These are phyloP conservation scores for Chaenocephalus aceratus DNA, from an alignment of 2,113 vertebrate genomes.

Conservation along the genomic window DNA sequence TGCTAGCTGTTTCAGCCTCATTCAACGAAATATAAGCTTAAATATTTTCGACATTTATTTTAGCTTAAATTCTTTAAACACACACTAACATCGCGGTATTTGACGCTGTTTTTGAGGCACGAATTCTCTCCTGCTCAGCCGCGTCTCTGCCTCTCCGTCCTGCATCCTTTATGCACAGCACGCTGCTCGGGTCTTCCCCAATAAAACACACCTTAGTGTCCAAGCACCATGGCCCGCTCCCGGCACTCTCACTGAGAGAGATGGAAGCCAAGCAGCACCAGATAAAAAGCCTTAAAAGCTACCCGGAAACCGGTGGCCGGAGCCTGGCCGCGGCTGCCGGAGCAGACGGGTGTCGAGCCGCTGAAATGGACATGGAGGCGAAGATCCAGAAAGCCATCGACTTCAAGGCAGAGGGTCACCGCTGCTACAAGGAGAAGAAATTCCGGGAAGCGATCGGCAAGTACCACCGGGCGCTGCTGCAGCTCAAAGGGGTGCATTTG, in stretches of 20 bases:
- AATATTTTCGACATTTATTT: background rate
- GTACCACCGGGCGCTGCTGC: constrained; percentile 93
- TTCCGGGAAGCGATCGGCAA: constrained; percentile 94
- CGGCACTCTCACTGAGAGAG: constrained; percentile 77
- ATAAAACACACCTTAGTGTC: constrained; percentile 77
- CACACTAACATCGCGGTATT: constrained; percentile 4
- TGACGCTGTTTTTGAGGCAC: constrained; percentile 18
- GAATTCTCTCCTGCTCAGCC: constrained; percentile 28
- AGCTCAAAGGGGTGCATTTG: constrained; percentile 90
- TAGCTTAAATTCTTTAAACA: background rate
- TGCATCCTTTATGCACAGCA: constrained; percentile 86
- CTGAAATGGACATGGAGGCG: constrained; percentile 87
- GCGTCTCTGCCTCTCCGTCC: constrained; percentile 56
- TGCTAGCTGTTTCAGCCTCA: background rate
- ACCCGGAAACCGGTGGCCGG: constrained; percentile 85
- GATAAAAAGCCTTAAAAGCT: constrained; percentile 84
- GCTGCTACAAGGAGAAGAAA: constrained; percentile 94
- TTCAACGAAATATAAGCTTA: background rate
- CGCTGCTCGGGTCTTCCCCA: constrained; percentile 76
- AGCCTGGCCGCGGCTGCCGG: constrained; percentile 85
- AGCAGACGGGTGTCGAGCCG: constrained; percentile 72
- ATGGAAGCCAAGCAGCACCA: constrained; percentile 86
- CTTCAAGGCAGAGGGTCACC: constrained; percentile 92
- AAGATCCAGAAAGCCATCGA: constrained; percentile 92
- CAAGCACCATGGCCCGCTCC: constrained; percentile 85